phyloP scores from a whole-genome alignment of 2,797 vertebrate genomes.

The Huso huso region DNA sequence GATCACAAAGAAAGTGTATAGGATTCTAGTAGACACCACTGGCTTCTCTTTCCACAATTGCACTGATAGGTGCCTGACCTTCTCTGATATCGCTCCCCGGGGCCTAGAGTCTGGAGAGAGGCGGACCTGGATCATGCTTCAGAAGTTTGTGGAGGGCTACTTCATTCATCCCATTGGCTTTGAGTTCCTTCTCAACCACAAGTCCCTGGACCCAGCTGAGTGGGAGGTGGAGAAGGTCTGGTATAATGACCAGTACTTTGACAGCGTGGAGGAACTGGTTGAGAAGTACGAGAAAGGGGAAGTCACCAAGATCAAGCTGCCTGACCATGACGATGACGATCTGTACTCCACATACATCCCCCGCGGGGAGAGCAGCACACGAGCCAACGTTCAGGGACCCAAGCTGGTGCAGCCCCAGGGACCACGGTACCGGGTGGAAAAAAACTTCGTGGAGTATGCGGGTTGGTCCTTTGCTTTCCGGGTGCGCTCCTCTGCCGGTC shows the following conservation, averaged over 20 bases:
- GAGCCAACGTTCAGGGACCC: slow-evolving; percentile 52
- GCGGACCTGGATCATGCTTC: slow-evolving; percentile 76
- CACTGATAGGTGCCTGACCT: slow-evolving; percentile 63
- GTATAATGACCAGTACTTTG: slow-evolving; percentile 79
- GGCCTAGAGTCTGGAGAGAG: slow-evolving; percentile 74
- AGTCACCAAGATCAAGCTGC: slow-evolving; percentile 47
- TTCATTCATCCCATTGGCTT: slow-evolving; percentile 86
- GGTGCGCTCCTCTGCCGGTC: slow-evolving; percentile 71
- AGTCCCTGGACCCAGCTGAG: slow-evolving; percentile 47
- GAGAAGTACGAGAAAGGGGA: slow-evolving; percentile 51
- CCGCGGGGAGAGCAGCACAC: slow-evolving; percentile 56
- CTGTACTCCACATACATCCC: slow-evolving; percentile 73
- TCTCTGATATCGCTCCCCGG: slow-evolving; percentile 73
- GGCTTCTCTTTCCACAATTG: slow-evolving; percentile 73
- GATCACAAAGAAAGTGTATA: slow-evolving; percentile 45
- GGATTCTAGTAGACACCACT: slow-evolving; percentile 60
- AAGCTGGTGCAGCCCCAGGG: slow-evolving; percentile 74
- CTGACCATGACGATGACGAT: slow-evolving; percentile 36
- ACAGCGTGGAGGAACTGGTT: slow-evolving; percentile 64
- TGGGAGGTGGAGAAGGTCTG: slow-evolving; percentile 77
- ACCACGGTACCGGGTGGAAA: slow-evolving; percentile 59
- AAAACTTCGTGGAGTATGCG: slow-evolving; percentile 69
- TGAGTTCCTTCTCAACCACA: slow-evolving; percentile 79
- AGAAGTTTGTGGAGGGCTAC: slow-evolving; percentile 75
- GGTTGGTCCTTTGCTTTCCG: slow-evolving; percentile 85